Base-by-base conservation (phyloP, 2,888 invertebrate genomes). In the Muscina levida region DNA sequence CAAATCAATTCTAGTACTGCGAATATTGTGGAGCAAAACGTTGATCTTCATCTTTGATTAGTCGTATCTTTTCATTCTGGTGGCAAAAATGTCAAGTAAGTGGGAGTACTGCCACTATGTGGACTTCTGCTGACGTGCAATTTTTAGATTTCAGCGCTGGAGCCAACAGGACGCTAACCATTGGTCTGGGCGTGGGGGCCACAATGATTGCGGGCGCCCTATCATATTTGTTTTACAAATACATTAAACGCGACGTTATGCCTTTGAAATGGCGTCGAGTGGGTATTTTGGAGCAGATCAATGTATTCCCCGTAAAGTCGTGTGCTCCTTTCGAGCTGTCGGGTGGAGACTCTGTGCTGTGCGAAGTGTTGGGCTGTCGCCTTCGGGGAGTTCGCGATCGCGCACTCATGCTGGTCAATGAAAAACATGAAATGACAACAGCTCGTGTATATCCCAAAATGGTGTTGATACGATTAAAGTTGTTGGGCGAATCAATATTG, bases 401-500 rank as follows among this genome's bases (percentile, higher is more conserved):
- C n/a, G 82, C 85, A 13, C 82, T 89, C n/a, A 90, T 89, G 90
- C 19, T 90, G 11, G 79, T 90, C 11, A 87, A 88, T 37, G 78
- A 83, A 13, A 83, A 85, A 13, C 84, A 88, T 70, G 84, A 87
- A 82, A 84, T 89, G 85, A 73, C 90, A 5, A 87, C 89, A 0
- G 89, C 89, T 0, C 85, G 90, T 42, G 83, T 82, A 0, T 89
- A 89, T 84, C 89, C 89, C 0, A 87, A 87, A 57, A 86, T 90
- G 86, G 79, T 89, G 1, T 75, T 83, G 8, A 87, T 89, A 19
- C 70, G 75, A 4, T 83, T 87, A 0, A 85, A 79, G 57, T 62
- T 85, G 26, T 67, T 84, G 6, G 76, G 79, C 0, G 91, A 87
- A 6, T 92, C 92, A 6, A 88, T 92, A 15, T 87, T 94, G 6